Evolutionary conservation across 2,888 invertebrate genomes (phyloP).

Genomic region (Plemyria rubiginata): DNA sequence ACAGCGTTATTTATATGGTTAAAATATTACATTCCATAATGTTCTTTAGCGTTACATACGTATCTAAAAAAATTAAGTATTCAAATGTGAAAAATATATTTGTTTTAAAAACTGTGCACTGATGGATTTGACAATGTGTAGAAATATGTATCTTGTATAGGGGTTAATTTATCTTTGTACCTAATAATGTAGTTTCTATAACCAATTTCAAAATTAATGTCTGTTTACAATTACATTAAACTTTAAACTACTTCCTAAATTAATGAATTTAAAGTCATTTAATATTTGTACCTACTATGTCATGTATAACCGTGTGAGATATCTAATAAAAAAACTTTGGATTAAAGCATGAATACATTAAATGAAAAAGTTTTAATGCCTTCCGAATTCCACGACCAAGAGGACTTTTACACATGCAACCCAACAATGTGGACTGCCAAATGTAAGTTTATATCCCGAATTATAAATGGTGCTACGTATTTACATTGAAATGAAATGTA

Average conservation of each 20-base stretch:
- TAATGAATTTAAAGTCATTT: conserved; percentile 22
- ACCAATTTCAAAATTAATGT: conserved; percentile 9
- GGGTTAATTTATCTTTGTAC: conserved; percentile 29
- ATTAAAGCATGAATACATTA: conserved; percentile 21
- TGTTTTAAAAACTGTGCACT: conserved; percentile 56
- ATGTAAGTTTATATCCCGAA: no score
- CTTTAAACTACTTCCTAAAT: conserved; percentile 14
- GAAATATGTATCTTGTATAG: conserved; percentile 38
- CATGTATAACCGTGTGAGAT: conserved; percentile 11
- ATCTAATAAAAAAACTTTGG: conserved; percentile 7
- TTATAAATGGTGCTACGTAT: no score
- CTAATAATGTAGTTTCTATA: conserved; percentile 18
- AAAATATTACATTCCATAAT: background rate
- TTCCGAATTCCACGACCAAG: background rate
- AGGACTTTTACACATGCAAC: background rate
- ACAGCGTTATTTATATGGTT: background rate
- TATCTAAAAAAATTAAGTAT: background rate
- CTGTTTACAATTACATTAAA: conserved; percentile 15
- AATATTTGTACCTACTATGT: conserved; percentile 42
- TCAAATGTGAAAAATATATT: conserved; percentile 6
- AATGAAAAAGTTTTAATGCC: background rate
- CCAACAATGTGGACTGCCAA: no score
- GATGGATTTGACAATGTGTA: conserved; percentile 70
- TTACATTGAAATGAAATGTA: no score
- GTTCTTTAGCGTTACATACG: background rate